phyloP scores from a whole-genome alignment of 2,113 vertebrate species.

The Suricata suricatta region DNA sequence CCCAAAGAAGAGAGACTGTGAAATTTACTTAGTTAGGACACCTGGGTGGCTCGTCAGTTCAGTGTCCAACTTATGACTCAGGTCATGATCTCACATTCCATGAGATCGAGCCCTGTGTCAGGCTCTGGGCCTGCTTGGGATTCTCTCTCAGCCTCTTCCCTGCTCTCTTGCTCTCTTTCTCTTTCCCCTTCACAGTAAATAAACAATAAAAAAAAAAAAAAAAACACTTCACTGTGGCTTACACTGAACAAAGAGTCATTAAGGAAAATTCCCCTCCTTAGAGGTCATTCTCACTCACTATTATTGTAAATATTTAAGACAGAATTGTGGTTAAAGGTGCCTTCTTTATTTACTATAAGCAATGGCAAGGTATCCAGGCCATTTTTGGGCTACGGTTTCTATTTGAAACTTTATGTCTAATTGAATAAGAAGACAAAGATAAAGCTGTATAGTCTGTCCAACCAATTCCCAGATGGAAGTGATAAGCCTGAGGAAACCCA shows the following conservation, averaged over 20 bases:
- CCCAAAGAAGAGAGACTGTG: background rate
- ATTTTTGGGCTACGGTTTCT: rapidly evolving
- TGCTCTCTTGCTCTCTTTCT: too few species aligned
- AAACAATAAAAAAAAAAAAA: too few species aligned
- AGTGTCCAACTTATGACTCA: too few species aligned
- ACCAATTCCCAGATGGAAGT: background rate
- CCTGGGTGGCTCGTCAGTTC: too few species aligned
- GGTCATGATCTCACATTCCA: too few species aligned
- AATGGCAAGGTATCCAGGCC: background rate
- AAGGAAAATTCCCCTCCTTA: background rate
- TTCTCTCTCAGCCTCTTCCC: too few species aligned
- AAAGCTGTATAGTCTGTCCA: background rate
- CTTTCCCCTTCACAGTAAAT: too few species aligned
- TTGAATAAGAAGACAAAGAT: background rate
- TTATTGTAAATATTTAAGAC: background rate
- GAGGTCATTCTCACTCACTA: background rate
- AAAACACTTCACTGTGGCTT: background rate
- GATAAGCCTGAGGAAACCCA: background rate
- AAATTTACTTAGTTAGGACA: background rate
- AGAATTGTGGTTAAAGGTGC: background rate
- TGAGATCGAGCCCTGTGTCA: too few species aligned
- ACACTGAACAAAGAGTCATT: background rate
- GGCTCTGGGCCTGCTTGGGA: too few species aligned
- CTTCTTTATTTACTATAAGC: background rate
- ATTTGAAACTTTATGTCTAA: background rate